A percentile compares a stretch with the other conserved stretches of the same genome.
phyloP scores from a whole-genome alignment of 2,888 invertebrate genomes.

The Dryadula phaetusa region DNA sequence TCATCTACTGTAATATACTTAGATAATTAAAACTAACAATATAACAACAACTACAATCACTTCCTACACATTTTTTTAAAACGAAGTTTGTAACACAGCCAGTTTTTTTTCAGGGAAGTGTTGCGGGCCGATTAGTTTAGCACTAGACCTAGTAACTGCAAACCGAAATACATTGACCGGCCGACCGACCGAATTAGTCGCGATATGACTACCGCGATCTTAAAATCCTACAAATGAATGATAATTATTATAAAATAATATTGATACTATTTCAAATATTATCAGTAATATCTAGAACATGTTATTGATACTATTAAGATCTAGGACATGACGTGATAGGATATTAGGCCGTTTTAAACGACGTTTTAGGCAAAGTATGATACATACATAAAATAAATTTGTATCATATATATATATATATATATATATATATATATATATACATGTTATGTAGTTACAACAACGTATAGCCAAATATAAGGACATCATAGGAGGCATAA shows the following conservation, averaged over 20 bases:
- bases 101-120: constrained; percentile 29
- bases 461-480: too few relatives aligned
- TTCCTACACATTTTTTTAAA: constrained; percentile 4
- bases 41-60: background rate
- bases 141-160: constrained; percentile 51
- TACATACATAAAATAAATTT: too few relatives aligned
- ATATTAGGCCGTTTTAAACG: too few relatives aligned
- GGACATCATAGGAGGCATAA: too few relatives aligned
- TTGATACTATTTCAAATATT: too few relatives aligned
- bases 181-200: constrained; percentile 74
- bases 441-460: too few relatives aligned
- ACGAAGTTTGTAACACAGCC: background rate
- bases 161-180: constrained; percentile 63
- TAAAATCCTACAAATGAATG: constrained; percentile 37
- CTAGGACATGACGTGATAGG: background rate
- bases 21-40: constrained; percentile 29
- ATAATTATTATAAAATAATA: constrained; percentile 9
- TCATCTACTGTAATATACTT: constrained; percentile 29
- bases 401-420: too few relatives aligned
- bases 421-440: too few relatives aligned
- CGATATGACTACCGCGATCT: constrained; percentile 60
- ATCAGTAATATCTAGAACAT: background rate
- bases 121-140: constrained; percentile 28
- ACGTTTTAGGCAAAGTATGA: too few relatives aligned
- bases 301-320: too few relatives aligned